Conservation (phyloP, 64 coral and sea anemone species). For the Stichodactyla mertensii region DNA sequence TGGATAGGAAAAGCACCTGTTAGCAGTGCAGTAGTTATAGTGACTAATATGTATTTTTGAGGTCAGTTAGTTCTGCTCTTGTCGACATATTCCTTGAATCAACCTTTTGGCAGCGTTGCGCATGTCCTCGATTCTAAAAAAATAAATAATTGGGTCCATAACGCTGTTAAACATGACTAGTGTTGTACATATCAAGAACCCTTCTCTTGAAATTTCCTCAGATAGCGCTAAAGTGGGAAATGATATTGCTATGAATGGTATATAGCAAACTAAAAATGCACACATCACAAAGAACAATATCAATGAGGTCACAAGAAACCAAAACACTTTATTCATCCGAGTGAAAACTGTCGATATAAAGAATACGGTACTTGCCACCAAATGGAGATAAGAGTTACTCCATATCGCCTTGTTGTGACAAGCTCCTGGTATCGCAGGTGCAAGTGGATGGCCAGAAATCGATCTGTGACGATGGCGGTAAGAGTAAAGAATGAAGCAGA, state of each 20-base stretch:
- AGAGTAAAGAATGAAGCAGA: not conserved
- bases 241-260: not conserved
- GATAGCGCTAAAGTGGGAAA: not conserved
- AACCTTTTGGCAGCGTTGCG: not conserved
- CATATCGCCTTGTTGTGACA: not conserved
- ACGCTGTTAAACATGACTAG: not conserved
- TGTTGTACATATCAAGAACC: not conserved
- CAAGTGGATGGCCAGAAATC: not conserved
- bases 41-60: too few relatives aligned
- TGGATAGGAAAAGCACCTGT: too few relatives aligned
- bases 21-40: too few relatives aligned
- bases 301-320: not conserved
- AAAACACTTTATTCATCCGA: not conserved
- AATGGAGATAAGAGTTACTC: not conserved
- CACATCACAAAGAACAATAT: not conserved
- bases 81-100: not conserved
- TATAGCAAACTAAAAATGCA: not conserved
- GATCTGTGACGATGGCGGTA: not conserved
- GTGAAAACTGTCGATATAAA: not conserved
- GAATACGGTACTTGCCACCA: not conserved
- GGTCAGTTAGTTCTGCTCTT: not conserved
- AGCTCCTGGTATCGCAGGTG: slow-evolving; percentile 2
- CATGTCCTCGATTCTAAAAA: not conserved
- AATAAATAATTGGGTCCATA: not conserved
- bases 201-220: not conserved